A percentile compares a stretch with the other conserved stretches of the same genome.
Evolutionary conservation across 1,140 invertebrate species (phyloP).

Genomic region (Diabrotica undecimpunctata): DNA sequence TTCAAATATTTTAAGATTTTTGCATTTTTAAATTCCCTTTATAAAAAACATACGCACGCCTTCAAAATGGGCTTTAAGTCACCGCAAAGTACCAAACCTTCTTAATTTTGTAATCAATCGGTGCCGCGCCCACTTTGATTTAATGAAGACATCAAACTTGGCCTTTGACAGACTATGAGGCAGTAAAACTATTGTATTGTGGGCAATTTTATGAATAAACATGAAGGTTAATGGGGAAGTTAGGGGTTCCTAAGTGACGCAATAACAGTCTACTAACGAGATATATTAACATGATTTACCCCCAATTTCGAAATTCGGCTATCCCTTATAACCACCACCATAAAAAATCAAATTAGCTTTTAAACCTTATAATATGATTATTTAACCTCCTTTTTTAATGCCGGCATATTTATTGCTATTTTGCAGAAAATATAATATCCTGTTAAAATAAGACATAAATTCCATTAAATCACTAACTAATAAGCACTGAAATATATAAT

Average conservation of each 20-base stretch:
- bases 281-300: background rate
- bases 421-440: too few species aligned
- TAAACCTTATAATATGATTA: too few species aligned
- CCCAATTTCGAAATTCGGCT: background rate
- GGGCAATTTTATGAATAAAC: background rate
- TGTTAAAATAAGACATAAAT: too few species aligned
- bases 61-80: background rate
- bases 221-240: background rate
- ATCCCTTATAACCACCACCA: background rate
- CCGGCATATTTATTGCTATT: too few species aligned
- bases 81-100: background rate
- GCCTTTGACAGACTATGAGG: background rate
- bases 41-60: background rate
- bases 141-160: constrained; percentile 2
- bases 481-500: too few species aligned
- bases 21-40: background rate
- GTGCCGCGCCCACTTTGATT: background rate
- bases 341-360: too few species aligned
- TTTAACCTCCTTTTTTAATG: too few species aligned
- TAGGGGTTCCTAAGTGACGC: background rate
- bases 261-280: background rate
- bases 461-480: too few species aligned
- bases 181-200: background rate
- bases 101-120: constrained; percentile 1
- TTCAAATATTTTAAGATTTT: too few species aligned